phyloP scores from a whole-genome alignment of 2,113 vertebrate species.

The Mesocricetus auratus region DNA sequence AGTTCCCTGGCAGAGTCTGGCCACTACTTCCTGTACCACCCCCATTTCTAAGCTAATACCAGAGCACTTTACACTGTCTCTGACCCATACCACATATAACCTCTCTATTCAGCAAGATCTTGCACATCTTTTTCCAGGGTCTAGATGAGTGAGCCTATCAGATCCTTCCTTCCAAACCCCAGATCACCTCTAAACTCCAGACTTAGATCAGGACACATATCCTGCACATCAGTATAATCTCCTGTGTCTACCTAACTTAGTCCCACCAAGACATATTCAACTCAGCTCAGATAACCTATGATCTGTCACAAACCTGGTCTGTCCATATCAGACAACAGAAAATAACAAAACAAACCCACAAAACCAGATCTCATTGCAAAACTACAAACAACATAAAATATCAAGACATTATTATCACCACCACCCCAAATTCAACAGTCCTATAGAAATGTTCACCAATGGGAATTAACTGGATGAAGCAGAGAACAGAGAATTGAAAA shows the following conservation, averaged over 20 bases:
- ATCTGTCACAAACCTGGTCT: not conserved
- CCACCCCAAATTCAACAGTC: not conserved
- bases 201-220: not conserved
- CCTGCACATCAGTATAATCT: not conserved
- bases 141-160: not conserved
- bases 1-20: not conserved
- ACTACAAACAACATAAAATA: not conserved
- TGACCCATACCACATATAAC: too few relatives aligned
- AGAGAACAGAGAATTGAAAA: not conserved
- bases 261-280: not conserved
- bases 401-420: not conserved
- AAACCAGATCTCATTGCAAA: not conserved
- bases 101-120: not conserved
- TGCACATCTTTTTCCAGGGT: not conserved
- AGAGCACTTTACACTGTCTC: too few relatives aligned
- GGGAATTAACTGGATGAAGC: not conserved
- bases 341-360: not conserved
- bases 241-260: not conserved
- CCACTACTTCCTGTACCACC: not conserved
- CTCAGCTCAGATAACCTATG: not conserved
- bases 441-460: not conserved
- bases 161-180: not conserved
- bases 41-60: not conserved
- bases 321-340: not conserved
- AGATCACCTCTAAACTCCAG: not conserved